Evolutionary conservation across 2,113 vertebrate species (phyloP).

Genomic region (Sceloporus undulatus): DNA sequence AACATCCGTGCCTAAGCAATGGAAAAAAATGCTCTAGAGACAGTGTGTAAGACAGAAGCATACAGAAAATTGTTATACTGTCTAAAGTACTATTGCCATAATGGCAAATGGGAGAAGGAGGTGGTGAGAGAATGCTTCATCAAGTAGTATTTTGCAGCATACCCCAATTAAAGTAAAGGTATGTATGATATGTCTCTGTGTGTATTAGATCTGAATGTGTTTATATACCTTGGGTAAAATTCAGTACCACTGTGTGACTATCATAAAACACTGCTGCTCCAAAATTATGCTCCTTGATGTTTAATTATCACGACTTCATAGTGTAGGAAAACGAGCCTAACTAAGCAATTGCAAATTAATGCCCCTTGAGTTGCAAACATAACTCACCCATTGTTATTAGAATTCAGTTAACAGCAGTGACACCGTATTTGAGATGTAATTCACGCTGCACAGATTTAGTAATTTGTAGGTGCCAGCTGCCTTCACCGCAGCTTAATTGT

Average conservation of each 20-base stretch:
- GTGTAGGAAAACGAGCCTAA: not conserved
- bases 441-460: not conserved
- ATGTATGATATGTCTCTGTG: no score
- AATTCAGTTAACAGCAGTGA: conserved; percentile 26
- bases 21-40: no score
- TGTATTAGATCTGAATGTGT: no score
- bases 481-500: fast-evolving
- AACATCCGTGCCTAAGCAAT: no score
- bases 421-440: not conserved
- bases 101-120: no score
- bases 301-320: conserved; percentile 4
- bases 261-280: not conserved
- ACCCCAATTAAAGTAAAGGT: no score
- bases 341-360: conserved; percentile 51
- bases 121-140: no score
- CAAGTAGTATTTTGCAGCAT: no score
- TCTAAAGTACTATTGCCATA: no score
- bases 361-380: conserved; percentile 51
- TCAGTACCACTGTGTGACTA: conserved; percentile 11
- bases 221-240: not conserved
- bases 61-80: no score
- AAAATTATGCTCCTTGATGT: conserved; percentile 40
- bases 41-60: no score
- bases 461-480: fast-evolving
- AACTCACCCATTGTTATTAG: conserved; percentile 28